Evolutionary conservation across 2,888 invertebrate genomes (phyloP).

Genomic region (Hypercompe scribonia): DNA sequence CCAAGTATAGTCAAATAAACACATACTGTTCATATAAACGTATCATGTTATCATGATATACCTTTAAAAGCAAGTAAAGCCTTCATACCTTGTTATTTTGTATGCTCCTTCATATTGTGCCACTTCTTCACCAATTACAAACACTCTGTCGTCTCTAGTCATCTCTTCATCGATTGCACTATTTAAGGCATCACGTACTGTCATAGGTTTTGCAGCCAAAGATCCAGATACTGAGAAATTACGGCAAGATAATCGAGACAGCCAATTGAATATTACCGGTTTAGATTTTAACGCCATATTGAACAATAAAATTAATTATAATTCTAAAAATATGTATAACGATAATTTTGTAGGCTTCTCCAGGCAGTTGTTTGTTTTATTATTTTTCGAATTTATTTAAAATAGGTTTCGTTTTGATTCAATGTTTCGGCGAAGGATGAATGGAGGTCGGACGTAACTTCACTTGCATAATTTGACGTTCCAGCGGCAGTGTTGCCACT

Average conservation of each 20-base stretch:
- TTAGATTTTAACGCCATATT: slow-evolving; percentile 84
- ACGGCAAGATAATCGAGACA: slow-evolving; percentile 72
- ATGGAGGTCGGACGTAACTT: slow-evolving; percentile 76
- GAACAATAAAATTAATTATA: slow-evolving; percentile 48
- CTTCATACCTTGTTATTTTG: slow-evolving; percentile 90
- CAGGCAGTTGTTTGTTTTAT: background rate
- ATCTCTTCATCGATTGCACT: slow-evolving; percentile 99
- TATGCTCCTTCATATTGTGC: slow-evolving; percentile 99
- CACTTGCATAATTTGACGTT: slow-evolving; percentile 22
- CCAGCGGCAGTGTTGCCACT: background rate
- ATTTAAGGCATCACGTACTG: slow-evolving; percentile 98
- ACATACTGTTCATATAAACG: background rate
- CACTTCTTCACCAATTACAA: slow-evolving; percentile 98
- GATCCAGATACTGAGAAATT: slow-evolving; percentile 77
- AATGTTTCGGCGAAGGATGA: slow-evolving; percentile 74
- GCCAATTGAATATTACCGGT: slow-evolving; percentile 71
- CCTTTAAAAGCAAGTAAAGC: background rate
- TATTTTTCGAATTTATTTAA: slow-evolving; percentile 65
- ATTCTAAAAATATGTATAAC: slow-evolving; percentile 43
- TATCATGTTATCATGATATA: background rate
- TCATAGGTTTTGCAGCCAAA: slow-evolving; percentile 89
- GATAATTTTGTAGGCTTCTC: background rate
- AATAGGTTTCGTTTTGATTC: slow-evolving; percentile 57
- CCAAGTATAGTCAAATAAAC: background rate
- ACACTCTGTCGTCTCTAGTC: slow-evolving; percentile 95